Percentiles rank a stretch among this genome's conserved stretches.
phyloP scores from a whole-genome alignment of 2,888 invertebrate genomes.

The Nipponacmea schrenckii region DNA sequence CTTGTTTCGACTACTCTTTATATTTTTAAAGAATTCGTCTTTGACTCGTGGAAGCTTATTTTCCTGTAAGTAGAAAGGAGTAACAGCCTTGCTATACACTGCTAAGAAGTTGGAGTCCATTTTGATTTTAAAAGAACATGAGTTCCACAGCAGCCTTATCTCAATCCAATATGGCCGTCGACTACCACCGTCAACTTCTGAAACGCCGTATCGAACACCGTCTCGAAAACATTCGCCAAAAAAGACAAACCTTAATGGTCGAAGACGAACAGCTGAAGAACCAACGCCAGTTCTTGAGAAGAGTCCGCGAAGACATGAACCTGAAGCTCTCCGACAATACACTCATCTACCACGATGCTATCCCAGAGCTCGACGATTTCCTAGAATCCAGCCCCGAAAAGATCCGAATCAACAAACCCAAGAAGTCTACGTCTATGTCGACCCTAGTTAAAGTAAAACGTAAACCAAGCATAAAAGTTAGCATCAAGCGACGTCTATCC shows the following conservation, averaged over 20 bases:
- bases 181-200: not conserved
- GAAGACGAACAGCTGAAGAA: not conserved
- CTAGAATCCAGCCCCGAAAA: not conserved
- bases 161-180: not conserved
- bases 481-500: not conserved
- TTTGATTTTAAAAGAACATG: too few species aligned
- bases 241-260: not conserved
- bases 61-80: too few species aligned
- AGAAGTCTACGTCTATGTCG: not conserved
- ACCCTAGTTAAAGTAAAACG: not conserved
- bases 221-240: not conserved
- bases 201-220: not conserved
- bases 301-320: not conserved
- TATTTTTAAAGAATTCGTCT: too few species aligned
- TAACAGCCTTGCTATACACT: too few species aligned
- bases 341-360: not conserved
- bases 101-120: too few species aligned
- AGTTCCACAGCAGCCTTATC: too few species aligned
- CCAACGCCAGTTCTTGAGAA: not conserved
- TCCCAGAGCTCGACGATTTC: not conserved
- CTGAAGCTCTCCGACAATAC: not conserved
- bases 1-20: too few species aligned
- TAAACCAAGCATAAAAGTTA: not conserved
- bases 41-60: too few species aligned
- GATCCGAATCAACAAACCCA: not conserved